Conservation (phyloP, 2,888 invertebrate species). For the Spisula solida region DNA sequence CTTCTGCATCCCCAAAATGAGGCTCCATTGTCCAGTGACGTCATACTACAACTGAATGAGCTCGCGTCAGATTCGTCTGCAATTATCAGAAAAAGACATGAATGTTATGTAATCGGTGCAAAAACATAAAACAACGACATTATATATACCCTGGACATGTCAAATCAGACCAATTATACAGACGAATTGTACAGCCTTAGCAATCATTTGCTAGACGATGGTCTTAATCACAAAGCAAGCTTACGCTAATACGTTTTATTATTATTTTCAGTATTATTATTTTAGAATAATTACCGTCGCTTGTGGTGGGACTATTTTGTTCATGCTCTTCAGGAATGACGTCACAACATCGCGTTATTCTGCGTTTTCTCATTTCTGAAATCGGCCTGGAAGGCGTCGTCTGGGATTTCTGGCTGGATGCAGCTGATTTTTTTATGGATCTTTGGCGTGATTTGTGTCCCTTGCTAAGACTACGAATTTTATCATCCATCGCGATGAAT, state of each 20-base stretch:
- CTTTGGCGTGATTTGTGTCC: slow-evolving; percentile 59
- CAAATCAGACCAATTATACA: too few species aligned
- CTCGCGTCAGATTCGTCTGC: slow-evolving; percentile 57
- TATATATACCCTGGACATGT: too few species aligned
- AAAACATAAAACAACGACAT: too few species aligned
- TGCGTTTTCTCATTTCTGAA: slow-evolving; percentile 66
- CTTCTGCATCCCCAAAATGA: slow-evolving; percentile 35
- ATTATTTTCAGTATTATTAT: too few species aligned
- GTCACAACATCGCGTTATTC: slow-evolving; percentile 69
- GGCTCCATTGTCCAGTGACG: slow-evolving; percentile 59
- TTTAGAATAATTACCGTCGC: slow-evolving; percentile 54
- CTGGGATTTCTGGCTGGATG: slow-evolving; percentile 46
- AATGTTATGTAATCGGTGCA: too few species aligned
- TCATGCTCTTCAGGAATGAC: slow-evolving; percentile 65
- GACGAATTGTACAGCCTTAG: too few species aligned
- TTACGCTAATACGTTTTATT: too few species aligned
- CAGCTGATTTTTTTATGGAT: slow-evolving; percentile 47
- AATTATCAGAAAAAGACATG: background rate
- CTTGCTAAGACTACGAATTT: slow-evolving; percentile 64
- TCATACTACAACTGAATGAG: slow-evolving; percentile 58
- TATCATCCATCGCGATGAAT: slow-evolving; percentile 70
- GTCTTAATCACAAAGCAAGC: too few species aligned
- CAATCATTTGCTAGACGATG: too few species aligned
- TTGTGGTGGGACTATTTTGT: slow-evolving; percentile 52
- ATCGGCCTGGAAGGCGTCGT: slow-evolving; percentile 68